phyloP scores from a whole-genome alignment of 2,113 vertebrate species.

The Sapajus apella region DNA sequence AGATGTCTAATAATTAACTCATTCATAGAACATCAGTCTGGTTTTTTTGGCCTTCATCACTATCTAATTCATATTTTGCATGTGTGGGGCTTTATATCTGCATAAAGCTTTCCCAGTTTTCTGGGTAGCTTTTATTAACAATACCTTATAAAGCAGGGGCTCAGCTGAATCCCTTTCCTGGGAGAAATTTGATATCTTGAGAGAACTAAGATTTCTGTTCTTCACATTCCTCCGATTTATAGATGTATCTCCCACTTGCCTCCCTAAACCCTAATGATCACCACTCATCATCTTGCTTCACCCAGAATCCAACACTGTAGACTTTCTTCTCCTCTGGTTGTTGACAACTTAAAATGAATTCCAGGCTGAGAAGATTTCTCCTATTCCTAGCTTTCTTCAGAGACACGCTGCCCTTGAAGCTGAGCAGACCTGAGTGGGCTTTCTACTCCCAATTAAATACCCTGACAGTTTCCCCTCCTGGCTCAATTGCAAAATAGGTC shows the following conservation, averaged over 20 bases:
- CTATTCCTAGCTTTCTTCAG: background rate
- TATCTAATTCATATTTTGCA: conserved; percentile 65
- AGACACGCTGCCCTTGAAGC: background rate
- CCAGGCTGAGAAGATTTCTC: background rate
- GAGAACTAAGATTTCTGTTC: background rate
- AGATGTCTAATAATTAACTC: conserved; percentile 68
- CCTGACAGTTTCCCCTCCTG: background rate
- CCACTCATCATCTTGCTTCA: background rate
- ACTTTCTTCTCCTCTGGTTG: background rate
- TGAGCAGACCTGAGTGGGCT: background rate
- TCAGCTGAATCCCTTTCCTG: background rate
- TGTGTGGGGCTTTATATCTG: background rate
- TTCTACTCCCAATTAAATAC: background rate
- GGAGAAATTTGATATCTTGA: conserved; percentile 9
- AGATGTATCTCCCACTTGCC: background rate
- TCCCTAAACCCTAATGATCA: background rate
- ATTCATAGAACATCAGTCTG: conserved; percentile 59
- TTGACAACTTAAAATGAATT: background rate
- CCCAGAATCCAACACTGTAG: background rate
- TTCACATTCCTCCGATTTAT: background rate
- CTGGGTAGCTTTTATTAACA: conserved; percentile 21
- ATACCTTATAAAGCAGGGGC: background rate
- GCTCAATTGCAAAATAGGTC: background rate
- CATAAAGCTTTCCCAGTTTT: background rate
- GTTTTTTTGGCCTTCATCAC: conserved; percentile 54